phyloP scores from a whole-genome alignment of 2,113 vertebrate genomes.

The Spilogale gracilis region DNA sequence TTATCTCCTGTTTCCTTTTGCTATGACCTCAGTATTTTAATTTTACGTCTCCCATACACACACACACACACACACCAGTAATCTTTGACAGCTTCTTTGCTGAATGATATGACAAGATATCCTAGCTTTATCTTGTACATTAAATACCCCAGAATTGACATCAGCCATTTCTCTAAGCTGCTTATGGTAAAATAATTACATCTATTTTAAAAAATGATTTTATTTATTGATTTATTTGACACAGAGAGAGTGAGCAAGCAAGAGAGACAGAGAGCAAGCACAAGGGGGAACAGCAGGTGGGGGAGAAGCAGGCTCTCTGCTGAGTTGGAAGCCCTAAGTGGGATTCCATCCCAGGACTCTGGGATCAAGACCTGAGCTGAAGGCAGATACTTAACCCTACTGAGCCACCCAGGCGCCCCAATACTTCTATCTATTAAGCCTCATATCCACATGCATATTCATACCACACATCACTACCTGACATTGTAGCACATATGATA shows the following conservation, averaged over 20 bases:
- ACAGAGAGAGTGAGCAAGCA: too few species aligned
- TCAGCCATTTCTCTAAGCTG: neutral
- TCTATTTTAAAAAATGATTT: neutral
- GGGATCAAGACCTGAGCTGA: too few species aligned
- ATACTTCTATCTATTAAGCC: neutral
- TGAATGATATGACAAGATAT: neutral
- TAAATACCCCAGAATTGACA: neutral
- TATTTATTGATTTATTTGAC: too few species aligned
- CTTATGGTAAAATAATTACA: neutral
- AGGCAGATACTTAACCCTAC: too few species aligned
- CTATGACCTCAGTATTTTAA: neutral
- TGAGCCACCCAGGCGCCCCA: neutral
- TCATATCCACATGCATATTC: neutral
- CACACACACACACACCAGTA: neutral
- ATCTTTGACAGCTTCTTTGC: neutral
- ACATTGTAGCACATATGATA: neutral
- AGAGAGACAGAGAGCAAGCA: too few species aligned
- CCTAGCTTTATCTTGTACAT: neutral
- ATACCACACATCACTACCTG: neutral
- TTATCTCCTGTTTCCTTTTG: constrained; percentile 14
- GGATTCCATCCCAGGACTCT: too few species aligned
- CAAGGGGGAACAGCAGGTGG: too few species aligned
- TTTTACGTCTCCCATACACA: neutral
- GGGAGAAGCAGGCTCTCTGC: too few species aligned
- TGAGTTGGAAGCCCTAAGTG: too few species aligned